Conservation (phyloP, 2,888 invertebrate species). For the Tridacna gigas region DNA sequence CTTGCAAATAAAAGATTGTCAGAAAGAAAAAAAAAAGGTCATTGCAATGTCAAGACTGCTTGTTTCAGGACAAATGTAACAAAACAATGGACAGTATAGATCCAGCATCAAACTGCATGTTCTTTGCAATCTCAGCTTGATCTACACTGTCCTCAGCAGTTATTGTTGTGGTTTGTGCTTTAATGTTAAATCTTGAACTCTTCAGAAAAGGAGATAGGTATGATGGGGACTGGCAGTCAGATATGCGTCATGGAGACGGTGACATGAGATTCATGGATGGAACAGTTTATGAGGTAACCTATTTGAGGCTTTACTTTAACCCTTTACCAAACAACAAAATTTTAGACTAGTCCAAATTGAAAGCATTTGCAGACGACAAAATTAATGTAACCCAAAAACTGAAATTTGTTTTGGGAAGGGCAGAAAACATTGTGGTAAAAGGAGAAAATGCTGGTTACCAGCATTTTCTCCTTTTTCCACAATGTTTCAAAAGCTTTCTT, state of each 20-base stretch:
- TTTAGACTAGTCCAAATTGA: neutral
- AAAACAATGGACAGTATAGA: neutral
- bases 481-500: too few relatives aligned
- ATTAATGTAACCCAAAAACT: too few relatives aligned
- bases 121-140: neutral
- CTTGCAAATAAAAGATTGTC: too few relatives aligned
- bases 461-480: too few relatives aligned
- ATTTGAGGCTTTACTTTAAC: too few relatives aligned
- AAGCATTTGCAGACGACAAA: neutral
- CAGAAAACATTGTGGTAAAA: too few relatives aligned
- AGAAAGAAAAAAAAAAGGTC: too few relatives aligned
- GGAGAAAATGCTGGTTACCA: too few relatives aligned
- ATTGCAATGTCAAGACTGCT: too few relatives aligned
- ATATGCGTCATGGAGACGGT: constrained; percentile 83
- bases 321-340: neutral
- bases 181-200: neutral
- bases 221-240: constrained; percentile 83
- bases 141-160: neutral
- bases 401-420: too few relatives aligned
- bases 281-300: constrained; percentile 82
- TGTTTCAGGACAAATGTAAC: too few relatives aligned
- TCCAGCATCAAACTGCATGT: neutral
- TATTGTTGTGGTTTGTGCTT: too few relatives aligned
- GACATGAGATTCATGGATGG: constrained; percentile 79
- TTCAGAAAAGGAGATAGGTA: constrained; percentile 82